A percentile compares a stretch with the other conserved stretches of the same genome.
Conservation (phyloP, 1,140 invertebrate genomes). For the Bathynomus jamesi region DNA sequence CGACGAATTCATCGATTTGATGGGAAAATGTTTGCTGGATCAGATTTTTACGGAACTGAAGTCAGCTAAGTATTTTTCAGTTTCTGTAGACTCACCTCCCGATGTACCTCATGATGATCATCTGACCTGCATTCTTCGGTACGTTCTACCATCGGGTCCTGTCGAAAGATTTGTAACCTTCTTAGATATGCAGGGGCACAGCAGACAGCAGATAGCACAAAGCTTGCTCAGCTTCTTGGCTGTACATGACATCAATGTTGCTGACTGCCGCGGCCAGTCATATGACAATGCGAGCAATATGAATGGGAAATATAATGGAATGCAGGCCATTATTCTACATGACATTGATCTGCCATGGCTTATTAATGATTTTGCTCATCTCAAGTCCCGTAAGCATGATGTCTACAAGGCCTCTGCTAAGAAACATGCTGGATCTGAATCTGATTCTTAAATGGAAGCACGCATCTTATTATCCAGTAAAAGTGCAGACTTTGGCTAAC, state of each 20-base stretch:
- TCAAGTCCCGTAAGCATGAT: too few species aligned
- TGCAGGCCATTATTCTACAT: constrained; percentile 10
- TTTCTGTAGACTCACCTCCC: constrained; percentile 38
- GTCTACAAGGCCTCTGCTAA: too few species aligned
- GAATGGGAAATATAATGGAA: constrained; percentile 17
- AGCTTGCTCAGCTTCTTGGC: constrained; percentile 8
- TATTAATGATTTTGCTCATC: too few species aligned
- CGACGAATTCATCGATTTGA: not conserved
- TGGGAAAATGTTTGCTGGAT: not conserved
- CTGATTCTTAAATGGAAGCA: too few species aligned
- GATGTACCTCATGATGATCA: constrained; percentile 35
- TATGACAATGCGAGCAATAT: constrained; percentile 11
- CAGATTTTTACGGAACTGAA: constrained; percentile 17
- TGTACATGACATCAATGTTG: too few species aligned
- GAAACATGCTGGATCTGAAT: too few species aligned
- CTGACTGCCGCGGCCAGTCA: constrained; percentile 9
- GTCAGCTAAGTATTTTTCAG: constrained; percentile 32
- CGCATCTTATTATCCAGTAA: too few species aligned
- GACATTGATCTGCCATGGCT: too few species aligned
- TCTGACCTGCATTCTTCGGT: constrained; percentile 29
- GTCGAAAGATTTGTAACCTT: constrained; percentile 25
- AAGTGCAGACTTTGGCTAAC: too few species aligned
- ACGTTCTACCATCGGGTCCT: constrained; percentile 14
- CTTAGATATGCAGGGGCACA: constrained; percentile 14
- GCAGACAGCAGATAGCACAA: constrained; percentile 15